Base-by-base conservation (phyloP, 2,888 invertebrate genomes). In the Sepiola atlantica region DNA sequence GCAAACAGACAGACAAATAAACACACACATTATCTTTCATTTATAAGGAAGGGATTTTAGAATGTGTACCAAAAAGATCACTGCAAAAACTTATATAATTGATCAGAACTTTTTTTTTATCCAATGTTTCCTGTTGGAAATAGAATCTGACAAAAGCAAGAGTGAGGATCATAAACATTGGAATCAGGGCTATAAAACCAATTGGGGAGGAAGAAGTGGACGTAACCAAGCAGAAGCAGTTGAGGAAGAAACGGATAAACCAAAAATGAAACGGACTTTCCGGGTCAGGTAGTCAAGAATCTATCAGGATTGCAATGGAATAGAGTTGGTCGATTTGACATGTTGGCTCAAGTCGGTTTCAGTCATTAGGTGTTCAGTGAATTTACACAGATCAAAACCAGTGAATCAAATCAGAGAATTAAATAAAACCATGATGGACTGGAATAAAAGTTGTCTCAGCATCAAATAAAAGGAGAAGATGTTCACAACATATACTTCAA, bases 251-350 rank as follows among this genome's bases (percentile, higher is more conserved):
- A 77, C 28, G 28, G 61, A 77, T 28, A 77, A 77, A 77, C 61
- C 61, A 77, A 77, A 77, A 77, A 77, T 77, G 61, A 77, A 77
- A 28, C 28, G 24, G 61, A 28, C 28, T 77, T 77, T 77, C 28
- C 61, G 61, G 61, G 61, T 77, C 61, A 77, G 61, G 28, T 77
- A 28, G 61, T 77, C 61, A 77, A 77, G n/a, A 77, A n/a, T n/a
- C 77, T 77, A 77, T 77, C n/a, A n/a, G 77, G n/a, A 77, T 77
- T n/a, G n/a, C 77, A n/a, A 77, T 77, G n/a, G n/a, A 77, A 77
- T n/a, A n/a, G n/a, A 18, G 77, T 77, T n/a, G 77, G 77, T n/a
- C 77, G n/a, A 77, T 77, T 32, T 77, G 77, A n/a, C 77, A 32
- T n/a, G 16, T 14, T n/a, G n/a, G n/a, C 16, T 77, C 77, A 77